Evolutionary conservation across 2,888 invertebrate genomes (phyloP).

Genomic region (Quadroppia sp.): DNA sequence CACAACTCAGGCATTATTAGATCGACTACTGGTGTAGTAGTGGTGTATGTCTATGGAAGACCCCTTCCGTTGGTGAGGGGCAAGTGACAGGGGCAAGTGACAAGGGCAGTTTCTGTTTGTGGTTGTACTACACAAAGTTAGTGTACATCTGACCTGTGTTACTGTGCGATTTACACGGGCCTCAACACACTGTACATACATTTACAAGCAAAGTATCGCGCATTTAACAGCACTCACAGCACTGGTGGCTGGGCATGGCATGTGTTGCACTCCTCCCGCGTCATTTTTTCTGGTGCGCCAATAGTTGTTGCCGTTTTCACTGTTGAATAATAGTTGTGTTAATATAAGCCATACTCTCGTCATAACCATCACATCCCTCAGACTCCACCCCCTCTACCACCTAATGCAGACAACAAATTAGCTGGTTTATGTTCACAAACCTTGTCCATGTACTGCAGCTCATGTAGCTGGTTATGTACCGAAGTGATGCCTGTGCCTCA

Average conservation of each 20-base stretch:
- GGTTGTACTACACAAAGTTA: constrained; percentile 26
- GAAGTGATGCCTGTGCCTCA: not conserved
- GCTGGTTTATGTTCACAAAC: constrained; percentile 25
- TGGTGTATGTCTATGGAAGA: not conserved
- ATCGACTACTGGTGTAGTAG: constrained; percentile 9
- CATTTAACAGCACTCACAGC: not conserved
- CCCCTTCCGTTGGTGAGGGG: constrained; percentile 18
- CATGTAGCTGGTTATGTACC: constrained; percentile 25
- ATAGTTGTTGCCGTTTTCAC: constrained; percentile 10
- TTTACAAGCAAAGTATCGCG: constrained; percentile 18
- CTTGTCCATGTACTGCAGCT: constrained; percentile 3
- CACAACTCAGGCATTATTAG: constrained; percentile 3
- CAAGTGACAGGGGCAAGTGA: too few species aligned
- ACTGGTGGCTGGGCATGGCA: not conserved
- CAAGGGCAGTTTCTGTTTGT: constrained; percentile 28
- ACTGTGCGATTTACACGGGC: constrained; percentile 24
- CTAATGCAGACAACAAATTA: constrained; percentile 18
- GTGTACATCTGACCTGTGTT: constrained; percentile 24
- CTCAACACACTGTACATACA: not conserved
- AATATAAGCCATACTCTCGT: not conserved
- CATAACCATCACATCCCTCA: constrained; percentile 6
- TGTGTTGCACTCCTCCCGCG: constrained; percentile 22
- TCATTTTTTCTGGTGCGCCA: not conserved
- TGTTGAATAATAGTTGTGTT: not conserved
- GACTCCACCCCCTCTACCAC: constrained; percentile 7